Base-by-base conservation (phyloP, 1,140 invertebrate genomes). In the Melitaea cinxia region DNA sequence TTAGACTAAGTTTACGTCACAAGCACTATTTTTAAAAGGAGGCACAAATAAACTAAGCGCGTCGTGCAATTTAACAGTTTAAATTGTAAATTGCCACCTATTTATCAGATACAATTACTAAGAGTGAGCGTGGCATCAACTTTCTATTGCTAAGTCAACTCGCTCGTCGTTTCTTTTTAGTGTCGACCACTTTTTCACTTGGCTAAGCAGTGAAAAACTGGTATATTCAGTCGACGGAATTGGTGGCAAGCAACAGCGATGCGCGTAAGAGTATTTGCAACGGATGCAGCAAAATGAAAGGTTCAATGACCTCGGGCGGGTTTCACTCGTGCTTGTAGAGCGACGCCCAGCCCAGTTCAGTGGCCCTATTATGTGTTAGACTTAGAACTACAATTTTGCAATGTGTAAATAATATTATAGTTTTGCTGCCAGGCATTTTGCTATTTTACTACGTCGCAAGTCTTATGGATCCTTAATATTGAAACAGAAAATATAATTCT, bases 271-370 rank as follows among this genome's bases (percentile, higher is more conserved):
- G 74, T 90, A 89, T 89, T 90, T 88, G 88, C 88, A 90, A 88
- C 84, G 86, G 86, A 90, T 90, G 88, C 88, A 90, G 88, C 82
- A 78, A 90, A 90, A 89, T 89, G 86, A 83, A 82, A 76, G 88
- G 88, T 87, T 89, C 88, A 74, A 81, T 81, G 85, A 89, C 83
- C 86, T 83, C 82, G 70, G 82, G 69, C 76, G 67, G 83, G 86
- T 90, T 90, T 90, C 86, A 89, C 88, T 89, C 80, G 80, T 82
- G 80, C 68, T 68, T 73, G 67, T 77, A 75, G 78, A 85, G 67
- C 78, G 81, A 75, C 82, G 78, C 78, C 85, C 78, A 85, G 80
- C 82, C 82, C 81, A 88, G 82, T 87, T 87, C 86, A 83, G 77
- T 85, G 83, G 82, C 82, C 82, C 84, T 86, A 85, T 82, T 84